A percentile compares a stretch with the other conserved stretches of the same genome.
phyloP scores from a whole-genome alignment of 2,888 invertebrate genomes.

The Sepioteuthis lessoniana region DNA sequence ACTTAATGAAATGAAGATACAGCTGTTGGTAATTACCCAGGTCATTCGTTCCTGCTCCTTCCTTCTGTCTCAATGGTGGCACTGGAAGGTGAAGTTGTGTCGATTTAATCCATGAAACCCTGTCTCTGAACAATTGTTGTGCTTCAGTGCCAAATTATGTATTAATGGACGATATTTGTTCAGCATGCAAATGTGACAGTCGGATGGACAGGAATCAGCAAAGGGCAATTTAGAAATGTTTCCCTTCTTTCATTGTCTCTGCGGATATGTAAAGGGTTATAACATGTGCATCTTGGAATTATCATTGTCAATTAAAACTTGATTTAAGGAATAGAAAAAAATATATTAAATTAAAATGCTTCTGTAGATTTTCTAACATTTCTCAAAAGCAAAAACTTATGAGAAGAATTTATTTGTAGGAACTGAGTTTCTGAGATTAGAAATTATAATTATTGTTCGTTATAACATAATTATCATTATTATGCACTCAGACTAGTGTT shows the following conservation, averaged over 20 bases:
- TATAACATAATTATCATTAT: no score
- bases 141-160: constrained; percentile 21
- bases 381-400: no score
- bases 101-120: constrained; percentile 17
- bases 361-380: no score
- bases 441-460: no score
- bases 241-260: background rate
- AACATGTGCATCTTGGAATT: background rate
- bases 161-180: background rate
- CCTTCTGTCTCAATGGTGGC: background rate
- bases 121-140: constrained; percentile 9
- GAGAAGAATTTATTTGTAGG: no score
- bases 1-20: constrained; percentile 33
- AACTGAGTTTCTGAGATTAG: no score
- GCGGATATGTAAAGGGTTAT: no score
- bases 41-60: constrained; percentile 17
- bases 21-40: constrained; percentile 23
- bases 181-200: background rate
- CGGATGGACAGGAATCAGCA: background rate
- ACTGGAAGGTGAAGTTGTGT: background rate
- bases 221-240: constrained; percentile 2
- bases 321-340: background rate
- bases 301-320: background rate
- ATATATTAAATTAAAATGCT: background rate
- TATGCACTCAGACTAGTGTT: no score